A percentile compares a stretch with the other conserved stretches of the same genome.
Conservation (phyloP, 2,888 invertebrate genomes). For the Rhogogaster chlorosoma region DNA sequence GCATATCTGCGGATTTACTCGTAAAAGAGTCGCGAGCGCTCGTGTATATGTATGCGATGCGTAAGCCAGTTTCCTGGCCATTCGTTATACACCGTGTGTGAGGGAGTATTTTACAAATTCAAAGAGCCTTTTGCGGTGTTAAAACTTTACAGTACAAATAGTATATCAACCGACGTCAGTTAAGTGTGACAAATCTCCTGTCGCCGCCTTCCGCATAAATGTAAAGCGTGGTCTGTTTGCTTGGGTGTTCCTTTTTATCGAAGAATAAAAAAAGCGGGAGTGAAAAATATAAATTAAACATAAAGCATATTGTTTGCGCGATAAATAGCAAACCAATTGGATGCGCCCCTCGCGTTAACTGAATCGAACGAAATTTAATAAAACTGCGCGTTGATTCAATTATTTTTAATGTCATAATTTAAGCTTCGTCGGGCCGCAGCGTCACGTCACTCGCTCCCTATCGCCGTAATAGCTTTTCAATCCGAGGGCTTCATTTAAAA, state of each 20-base stretch:
- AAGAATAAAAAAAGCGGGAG: background rate
- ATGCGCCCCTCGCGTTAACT: constrained; percentile 12
- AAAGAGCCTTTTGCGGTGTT: constrained; percentile 1
- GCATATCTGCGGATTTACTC: background rate
- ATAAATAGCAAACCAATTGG: constrained; percentile 29
- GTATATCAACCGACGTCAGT: constrained; percentile 5
- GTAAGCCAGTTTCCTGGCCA: constrained; percentile 16
- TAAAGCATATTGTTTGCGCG: constrained; percentile 17
- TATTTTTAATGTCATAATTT: constrained; percentile 48
- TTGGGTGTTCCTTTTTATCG: background rate
- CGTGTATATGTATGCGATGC: background rate
- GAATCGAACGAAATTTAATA: constrained; percentile 48
- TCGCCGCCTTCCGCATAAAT: background rate
- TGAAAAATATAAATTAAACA: constrained; percentile 14
- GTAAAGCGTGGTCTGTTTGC: background rate
- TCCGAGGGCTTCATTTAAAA: constrained; percentile 49
- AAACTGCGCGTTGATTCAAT: constrained; percentile 46
- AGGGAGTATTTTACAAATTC: constrained; percentile 13
- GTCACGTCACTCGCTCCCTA: constrained; percentile 45
- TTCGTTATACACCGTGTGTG: background rate
- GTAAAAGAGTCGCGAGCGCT: constrained; percentile 5
- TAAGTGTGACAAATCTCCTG: constrained; percentile 21
- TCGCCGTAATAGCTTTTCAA: constrained; percentile 48
- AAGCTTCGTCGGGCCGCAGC: constrained; percentile 40
- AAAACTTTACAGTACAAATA: constrained; percentile 17